phyloP scores from a whole-genome alignment of 2,797 vertebrate genomes.

The Esox masquinongy region DNA sequence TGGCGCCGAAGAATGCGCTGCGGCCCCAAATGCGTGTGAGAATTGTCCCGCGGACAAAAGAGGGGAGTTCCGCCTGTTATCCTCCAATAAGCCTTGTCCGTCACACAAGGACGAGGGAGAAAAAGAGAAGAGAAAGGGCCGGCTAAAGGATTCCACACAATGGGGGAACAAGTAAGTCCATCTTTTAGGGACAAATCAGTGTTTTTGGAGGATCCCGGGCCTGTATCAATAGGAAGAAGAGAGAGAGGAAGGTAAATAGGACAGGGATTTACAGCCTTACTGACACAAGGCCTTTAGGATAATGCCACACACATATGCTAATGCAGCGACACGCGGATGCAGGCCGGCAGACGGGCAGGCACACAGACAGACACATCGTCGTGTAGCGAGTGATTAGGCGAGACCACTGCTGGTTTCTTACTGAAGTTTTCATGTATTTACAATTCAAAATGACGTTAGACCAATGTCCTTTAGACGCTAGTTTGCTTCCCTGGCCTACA shows the following conservation, averaged over 20 bases:
- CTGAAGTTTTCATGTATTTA: background rate
- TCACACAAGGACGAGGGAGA: constrained; percentile 95
- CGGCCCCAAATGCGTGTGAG: constrained; percentile 96
- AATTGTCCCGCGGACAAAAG: constrained; percentile 96
- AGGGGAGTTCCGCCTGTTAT: constrained; percentile 99
- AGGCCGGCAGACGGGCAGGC: background rate
- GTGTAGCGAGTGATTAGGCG: background rate
- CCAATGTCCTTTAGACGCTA: background rate
- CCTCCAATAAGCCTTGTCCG: constrained; percentile 99
- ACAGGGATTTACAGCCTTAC: constrained; percentile 80
- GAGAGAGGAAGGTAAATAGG: constrained; percentile 89
- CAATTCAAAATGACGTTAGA: background rate
- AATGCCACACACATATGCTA: constrained; percentile 5
- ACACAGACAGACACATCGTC: constrained; percentile 9
- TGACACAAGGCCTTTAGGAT: constrained; percentile 46
- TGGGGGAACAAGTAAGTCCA: constrained; percentile 99
- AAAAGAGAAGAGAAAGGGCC: constrained; percentile 78
- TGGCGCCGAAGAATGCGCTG: constrained; percentile 92
- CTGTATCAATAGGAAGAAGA: constrained; percentile 88
- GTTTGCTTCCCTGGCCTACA: background rate
- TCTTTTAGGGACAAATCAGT: constrained; percentile 98
- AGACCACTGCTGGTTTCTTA: background rate
- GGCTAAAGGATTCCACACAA: constrained; percentile 98
- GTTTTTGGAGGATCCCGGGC: constrained; percentile 85
- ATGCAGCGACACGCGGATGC: constrained; percentile 17